A percentile compares a stretch with the other conserved stretches of the same genome.
These are phyloP conservation scores for Novumbra hubbsi DNA, from an alignment of 2,797 vertebrate species.

Conservation along the genomic window DNA sequence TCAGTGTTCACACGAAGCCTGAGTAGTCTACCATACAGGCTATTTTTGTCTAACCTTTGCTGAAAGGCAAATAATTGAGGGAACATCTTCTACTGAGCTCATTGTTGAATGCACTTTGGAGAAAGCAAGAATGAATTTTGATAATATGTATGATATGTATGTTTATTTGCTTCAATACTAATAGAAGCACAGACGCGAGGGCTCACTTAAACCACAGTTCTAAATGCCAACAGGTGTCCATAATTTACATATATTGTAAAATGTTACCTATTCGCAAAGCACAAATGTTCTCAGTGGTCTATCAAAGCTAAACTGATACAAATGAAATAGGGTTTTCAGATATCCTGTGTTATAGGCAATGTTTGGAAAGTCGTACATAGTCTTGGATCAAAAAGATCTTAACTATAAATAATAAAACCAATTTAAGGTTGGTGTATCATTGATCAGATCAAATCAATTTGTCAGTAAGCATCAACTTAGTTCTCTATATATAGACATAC, in stretches of 20 bases:
- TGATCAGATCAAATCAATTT: background rate
- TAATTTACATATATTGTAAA: background rate
- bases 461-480: background rate
- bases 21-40: background rate
- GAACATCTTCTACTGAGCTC: background rate
- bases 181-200: background rate
- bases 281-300: background rate
- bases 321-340: background rate
- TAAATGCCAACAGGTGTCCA: background rate
- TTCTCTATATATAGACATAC: no score
- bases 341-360: no score
- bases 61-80: background rate
- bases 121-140: background rate
- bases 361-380: no score
- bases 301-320: background rate
- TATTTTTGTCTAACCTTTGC: background rate
- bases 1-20: conserved; percentile 3
- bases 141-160: background rate
- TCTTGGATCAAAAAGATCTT: no score
- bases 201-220: background rate
- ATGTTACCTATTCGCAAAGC: background rate
- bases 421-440: background rate
- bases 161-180: background rate
- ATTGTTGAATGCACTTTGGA: background rate
- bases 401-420: no score